Evolutionary conservation across 2,888 invertebrate species (phyloP), one percentile per base, ranked within the genome.

Genomic region (Desoria tigrina): DNA sequence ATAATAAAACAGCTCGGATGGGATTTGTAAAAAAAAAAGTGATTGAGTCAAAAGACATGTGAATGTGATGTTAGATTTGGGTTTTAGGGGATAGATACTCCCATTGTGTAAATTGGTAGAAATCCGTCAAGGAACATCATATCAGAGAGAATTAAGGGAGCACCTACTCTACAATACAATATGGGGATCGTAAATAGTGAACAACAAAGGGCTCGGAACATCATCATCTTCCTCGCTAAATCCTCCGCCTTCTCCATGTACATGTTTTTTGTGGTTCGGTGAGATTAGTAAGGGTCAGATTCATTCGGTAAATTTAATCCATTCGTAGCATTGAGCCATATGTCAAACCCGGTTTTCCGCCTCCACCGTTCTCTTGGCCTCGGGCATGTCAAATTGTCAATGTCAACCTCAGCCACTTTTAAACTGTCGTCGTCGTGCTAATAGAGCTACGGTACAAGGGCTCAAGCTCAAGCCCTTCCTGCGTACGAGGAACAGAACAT

Each of bases 271-370:
- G 55, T 55, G 55, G 55, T 53, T 27, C 18, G 27, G 26, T n/a
- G n/a, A 53, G 55, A 55, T 55, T 55, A 55, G 27, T 24, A 6
- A 11, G 37, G 27, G 55, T 55, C 37, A 32, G 28, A 55, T 55
- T 32, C 54, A 59, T 59, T 59, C 60, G 54, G 59, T 59, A 59
- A 64, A 64, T 64, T 64, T 64, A 64, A 64, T 64, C 64, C 64
- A 64, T 64, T 64, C 45, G 27, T 54, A 53, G 53, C 53, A 64
- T 64, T 64, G 42, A 53, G 54, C 54, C 26, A 59, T 50, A 64
- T 60, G 64, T 60, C 64, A 64, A 42, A 37, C 42, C 27, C 49
- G 53, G 60, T 64, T 64, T 64, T 60, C 59, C 64, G 60, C 64
- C 64, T 64, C 55, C 55, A 23, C 55, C 16, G 56, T 57, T 55